Conservation (phyloP, 37 sponge, comb jelly and placozoan species). For the Lycopodina hypogea region DNA sequence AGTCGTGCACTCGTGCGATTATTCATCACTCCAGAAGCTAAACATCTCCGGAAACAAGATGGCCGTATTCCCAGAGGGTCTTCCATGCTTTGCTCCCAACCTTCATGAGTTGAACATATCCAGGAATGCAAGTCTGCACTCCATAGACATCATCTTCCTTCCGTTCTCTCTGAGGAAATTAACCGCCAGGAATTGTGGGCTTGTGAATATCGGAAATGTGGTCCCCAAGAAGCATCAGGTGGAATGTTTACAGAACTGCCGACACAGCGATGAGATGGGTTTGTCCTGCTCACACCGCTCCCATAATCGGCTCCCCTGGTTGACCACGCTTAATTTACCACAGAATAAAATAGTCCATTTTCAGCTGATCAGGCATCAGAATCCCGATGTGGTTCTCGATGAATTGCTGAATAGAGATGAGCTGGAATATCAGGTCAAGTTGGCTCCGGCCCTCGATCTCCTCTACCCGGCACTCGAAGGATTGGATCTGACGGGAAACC, state of each 20-base stretch:
- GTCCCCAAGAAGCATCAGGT: not conserved
- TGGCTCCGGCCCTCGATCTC: slow-evolving; percentile 32
- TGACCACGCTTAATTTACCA: slow-evolving; percentile 37
- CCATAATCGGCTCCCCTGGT: slow-evolving; percentile 29
- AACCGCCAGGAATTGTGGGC: slow-evolving; percentile 13
- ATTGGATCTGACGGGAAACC: slow-evolving; percentile 59
- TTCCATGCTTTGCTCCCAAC: slow-evolving; percentile 72
- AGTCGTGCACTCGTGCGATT: slow-evolving; percentile 24
- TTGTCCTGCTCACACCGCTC: slow-evolving; percentile 50
- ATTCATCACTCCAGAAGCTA: slow-evolving; percentile 41
- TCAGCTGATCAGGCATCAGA: slow-evolving; percentile 32
- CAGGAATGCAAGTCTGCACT: slow-evolving; percentile 21
- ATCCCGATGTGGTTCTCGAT: not conserved
- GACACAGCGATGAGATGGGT: slow-evolving; percentile 5
- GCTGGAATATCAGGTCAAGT: not conserved
- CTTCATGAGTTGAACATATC: slow-evolving; percentile 63
- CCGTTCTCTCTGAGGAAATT: slow-evolving; percentile 53
- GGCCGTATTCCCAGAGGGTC: slow-evolving; percentile 37
- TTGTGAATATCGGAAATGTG: slow-evolving; percentile 41
- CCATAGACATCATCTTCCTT: slow-evolving; percentile 41
- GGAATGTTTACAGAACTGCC: slow-evolving; percentile 10
- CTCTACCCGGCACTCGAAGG: slow-evolving; percentile 67
- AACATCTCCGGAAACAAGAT: slow-evolving; percentile 58
- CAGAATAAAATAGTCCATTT: slow-evolving; percentile 49
- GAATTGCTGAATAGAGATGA: not conserved